phyloP scores from a whole-genome alignment of 2,888 invertebrate genomes.

The Drosophila lacicola region DNA sequence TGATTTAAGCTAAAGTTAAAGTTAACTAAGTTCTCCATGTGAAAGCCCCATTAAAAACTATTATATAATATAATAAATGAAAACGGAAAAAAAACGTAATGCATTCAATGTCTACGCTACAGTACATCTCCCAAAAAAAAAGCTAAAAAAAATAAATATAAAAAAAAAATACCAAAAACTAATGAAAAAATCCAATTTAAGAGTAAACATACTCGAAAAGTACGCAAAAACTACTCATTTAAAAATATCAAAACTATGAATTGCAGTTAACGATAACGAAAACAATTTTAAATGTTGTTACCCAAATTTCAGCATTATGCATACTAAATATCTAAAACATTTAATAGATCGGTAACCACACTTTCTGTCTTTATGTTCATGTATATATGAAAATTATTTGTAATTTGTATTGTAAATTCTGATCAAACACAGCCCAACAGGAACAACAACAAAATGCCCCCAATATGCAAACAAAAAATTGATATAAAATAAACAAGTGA shows the following conservation, averaged over 20 bases:
- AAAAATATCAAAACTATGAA: conserved; percentile 27
- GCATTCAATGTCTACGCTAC: conserved; percentile 78
- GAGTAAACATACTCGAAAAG: conserved; percentile 27
- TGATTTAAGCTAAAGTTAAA: conserved; percentile 40
- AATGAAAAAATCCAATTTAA: conserved; percentile 21
- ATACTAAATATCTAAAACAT: conserved; percentile 20
- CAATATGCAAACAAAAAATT: conserved; percentile 18
- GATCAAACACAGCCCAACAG: conserved; percentile 34
- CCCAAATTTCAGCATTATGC: conserved; percentile 38
- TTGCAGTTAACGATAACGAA: conserved; percentile 12
- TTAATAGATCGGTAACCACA: conserved; percentile 16
- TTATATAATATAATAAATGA: conserved; percentile 2
- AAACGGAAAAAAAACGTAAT: conserved; percentile 36
- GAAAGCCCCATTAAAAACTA: conserved; percentile 22
- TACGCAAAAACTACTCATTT: conserved; percentile 14
- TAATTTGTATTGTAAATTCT: conserved; percentile 72
- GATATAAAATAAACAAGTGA: conserved; percentile 29
- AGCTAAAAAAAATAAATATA: conserved; percentile 10
- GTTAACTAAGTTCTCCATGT: conserved; percentile 40
- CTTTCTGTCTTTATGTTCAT: conserved; percentile 16
- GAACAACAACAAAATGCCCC: conserved; percentile 10
- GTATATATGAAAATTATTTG: conserved; percentile 55
- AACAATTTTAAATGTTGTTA: conserved; percentile 18
- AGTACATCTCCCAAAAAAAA: conserved; percentile 28
- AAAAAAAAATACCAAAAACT: conserved; percentile 9